phyloP scores from a whole-genome alignment of 2,797 vertebrate species.

The Pterois miles region DNA sequence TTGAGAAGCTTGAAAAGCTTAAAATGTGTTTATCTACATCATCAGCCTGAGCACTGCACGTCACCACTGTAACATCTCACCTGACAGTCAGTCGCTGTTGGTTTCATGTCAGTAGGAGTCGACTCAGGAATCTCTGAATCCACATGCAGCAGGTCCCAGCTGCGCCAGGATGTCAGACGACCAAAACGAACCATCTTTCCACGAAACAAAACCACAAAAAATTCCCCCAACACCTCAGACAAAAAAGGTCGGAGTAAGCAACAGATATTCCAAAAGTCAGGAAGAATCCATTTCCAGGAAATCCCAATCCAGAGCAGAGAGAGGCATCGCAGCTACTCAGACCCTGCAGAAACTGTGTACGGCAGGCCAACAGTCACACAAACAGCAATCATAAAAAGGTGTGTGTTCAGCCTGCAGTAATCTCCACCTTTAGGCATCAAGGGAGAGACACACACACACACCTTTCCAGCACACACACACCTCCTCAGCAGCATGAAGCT shows the following conservation, averaged over 20 bases:
- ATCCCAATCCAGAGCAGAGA: not conserved
- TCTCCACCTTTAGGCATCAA: constrained; percentile 44
- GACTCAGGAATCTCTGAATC: constrained; percentile 69
- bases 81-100: constrained; percentile 46
- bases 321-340: constrained; percentile 9
- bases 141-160: constrained; percentile 83
- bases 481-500: constrained; percentile 16
- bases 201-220: not conserved
- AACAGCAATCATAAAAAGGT: constrained; percentile 27
- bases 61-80: constrained; percentile 69
- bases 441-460: constrained; percentile 31
- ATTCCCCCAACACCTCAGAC: not conserved
- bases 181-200: constrained; percentile 78
- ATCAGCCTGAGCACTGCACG: not conserved
- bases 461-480: constrained; percentile 4
- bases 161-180: constrained; percentile 80
- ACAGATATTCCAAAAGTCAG: constrained; percentile 20
- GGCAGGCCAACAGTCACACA: constrained; percentile 55
- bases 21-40: no score
- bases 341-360: constrained; percentile 19
- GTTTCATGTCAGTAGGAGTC: not conserved
- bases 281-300: constrained; percentile 24
- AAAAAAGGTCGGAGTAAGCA: not conserved
- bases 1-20: not conserved
- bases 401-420: constrained; percentile 33